Conservation (phyloP, 1,140 invertebrate species). For the Phymorhynchus buccinoides region DNA sequence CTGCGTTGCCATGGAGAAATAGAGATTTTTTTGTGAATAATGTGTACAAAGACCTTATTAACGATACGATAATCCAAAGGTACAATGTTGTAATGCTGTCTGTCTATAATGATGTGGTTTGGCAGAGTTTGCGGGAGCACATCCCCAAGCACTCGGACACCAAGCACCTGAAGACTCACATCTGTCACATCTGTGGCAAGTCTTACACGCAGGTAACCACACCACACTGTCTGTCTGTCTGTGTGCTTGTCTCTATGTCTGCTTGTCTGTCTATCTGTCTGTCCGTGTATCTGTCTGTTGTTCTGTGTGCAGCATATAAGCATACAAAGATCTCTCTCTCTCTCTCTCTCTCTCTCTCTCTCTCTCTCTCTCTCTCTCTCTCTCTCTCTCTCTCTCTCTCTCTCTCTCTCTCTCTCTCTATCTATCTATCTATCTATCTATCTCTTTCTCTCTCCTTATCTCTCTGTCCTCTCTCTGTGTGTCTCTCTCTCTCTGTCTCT, state of each 20-base stretch:
- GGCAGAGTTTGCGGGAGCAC: conserved; percentile 96
- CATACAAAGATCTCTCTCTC: not conserved
- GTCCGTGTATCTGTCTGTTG: not conserved
- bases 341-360: not conserved
- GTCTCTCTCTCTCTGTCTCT: not conserved
- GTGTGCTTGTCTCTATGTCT: not conserved
- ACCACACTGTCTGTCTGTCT: not conserved
- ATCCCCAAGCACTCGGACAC: conserved; percentile 98
- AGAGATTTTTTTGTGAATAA: no score
- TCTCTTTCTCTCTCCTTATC: not conserved
- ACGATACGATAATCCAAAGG: no score
- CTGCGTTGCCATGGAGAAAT: no score
- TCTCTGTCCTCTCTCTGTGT: not conserved
- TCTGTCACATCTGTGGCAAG: conserved; percentile 99
- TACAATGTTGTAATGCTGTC: no score
- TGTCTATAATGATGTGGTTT: no score
- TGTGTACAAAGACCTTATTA: no score
- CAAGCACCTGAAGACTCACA: conserved; percentile 99
- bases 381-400: not conserved
- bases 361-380: not conserved
- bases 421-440: not conserved
- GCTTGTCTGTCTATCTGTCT: not conserved
- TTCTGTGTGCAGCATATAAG: no score
- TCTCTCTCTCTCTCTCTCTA: not conserved
- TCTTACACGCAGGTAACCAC: conserved; percentile 88